These are phyloP conservation scores for Jordanella pulchra DNA, from an alignment of 2,797 vertebrate species.

Conservation along the genomic window DNA sequence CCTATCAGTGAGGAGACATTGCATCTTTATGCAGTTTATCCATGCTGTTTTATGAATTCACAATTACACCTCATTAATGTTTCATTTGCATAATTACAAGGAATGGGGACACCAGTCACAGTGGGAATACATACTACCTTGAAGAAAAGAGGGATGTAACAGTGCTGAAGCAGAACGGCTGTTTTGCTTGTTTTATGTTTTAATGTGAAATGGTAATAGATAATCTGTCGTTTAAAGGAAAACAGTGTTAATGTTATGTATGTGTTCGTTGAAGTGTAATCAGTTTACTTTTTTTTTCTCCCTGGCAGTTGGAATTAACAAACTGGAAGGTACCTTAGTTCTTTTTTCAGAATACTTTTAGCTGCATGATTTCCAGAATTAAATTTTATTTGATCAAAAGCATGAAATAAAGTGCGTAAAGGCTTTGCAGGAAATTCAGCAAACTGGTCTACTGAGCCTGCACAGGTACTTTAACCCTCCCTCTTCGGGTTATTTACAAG, in stretches of 20 bases:
- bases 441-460: constrained; percentile 66
- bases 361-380: constrained; percentile 49
- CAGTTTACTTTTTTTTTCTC: background rate
- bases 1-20: constrained; percentile 73
- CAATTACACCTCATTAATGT: constrained; percentile 87
- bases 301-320: constrained; percentile 34
- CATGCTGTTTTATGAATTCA: constrained; percentile 87
- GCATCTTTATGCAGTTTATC: constrained; percentile 82
- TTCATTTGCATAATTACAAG: constrained; percentile 86
- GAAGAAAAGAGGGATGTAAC: constrained; percentile 44
- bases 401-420: constrained; percentile 57
- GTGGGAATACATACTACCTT: constrained; percentile 72
- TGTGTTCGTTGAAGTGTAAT: background rate
- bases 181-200: constrained; percentile 37
- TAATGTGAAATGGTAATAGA: constrained; percentile 40
- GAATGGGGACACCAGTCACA: constrained; percentile 78
- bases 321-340: constrained; percentile 40
- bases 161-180: constrained; percentile 21
- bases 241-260: background rate
- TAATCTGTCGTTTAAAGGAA: constrained; percentile 41
- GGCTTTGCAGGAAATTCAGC: constrained; percentile 44
- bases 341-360: constrained; percentile 35
- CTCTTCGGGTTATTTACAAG: constrained; percentile 82
- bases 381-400: constrained; percentile 51
- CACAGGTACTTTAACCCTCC: constrained; percentile 75